These are phyloP conservation scores for Encarsia formosa DNA, from an alignment of 2,888 invertebrate species.

Conservation along the genomic window DNA sequence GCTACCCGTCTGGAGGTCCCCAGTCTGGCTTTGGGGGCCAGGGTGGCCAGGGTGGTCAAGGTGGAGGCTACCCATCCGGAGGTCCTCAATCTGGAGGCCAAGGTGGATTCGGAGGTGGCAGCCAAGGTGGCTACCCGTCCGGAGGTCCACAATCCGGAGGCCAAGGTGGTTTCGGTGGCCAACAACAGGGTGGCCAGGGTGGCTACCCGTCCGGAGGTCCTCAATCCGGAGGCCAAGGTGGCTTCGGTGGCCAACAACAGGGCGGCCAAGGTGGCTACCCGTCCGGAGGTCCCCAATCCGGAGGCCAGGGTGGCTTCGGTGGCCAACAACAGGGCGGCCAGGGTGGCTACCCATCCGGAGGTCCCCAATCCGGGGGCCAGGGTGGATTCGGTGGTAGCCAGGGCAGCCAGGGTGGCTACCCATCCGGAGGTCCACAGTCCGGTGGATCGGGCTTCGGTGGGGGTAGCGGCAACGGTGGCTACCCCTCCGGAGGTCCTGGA, in stretches of 20 bases:
- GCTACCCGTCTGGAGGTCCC: constrained; percentile 36
- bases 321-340: too few relatives aligned
- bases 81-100: constrained; percentile 2
- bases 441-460: constrained; percentile 17
- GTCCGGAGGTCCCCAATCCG: neutral
- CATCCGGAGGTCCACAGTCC: constrained; percentile 25
- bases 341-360: constrained; percentile 31
- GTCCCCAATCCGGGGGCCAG: constrained; percentile 2
- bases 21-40: neutral
- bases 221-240: constrained; percentile 7
- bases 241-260: neutral
- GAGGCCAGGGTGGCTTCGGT: too few relatives aligned
- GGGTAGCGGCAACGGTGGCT: constrained; percentile 26
- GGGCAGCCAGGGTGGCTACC: constrained; percentile 21
- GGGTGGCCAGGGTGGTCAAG: constrained; percentile 9
- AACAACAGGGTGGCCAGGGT: neutral
- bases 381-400: constrained; percentile 28
- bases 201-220: neutral
- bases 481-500: constrained; percentile 28
- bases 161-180: constrained; percentile 6
- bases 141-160: constrained; percentile 32
- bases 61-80: constrained; percentile 32
- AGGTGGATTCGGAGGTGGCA: constrained; percentile 20
- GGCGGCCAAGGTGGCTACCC: neutral
- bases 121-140: constrained; percentile 27